These are phyloP conservation scores for Strix occidentalis DNA, from an alignment of 2,797 vertebrate genomes.

Conservation along the genomic window DNA sequence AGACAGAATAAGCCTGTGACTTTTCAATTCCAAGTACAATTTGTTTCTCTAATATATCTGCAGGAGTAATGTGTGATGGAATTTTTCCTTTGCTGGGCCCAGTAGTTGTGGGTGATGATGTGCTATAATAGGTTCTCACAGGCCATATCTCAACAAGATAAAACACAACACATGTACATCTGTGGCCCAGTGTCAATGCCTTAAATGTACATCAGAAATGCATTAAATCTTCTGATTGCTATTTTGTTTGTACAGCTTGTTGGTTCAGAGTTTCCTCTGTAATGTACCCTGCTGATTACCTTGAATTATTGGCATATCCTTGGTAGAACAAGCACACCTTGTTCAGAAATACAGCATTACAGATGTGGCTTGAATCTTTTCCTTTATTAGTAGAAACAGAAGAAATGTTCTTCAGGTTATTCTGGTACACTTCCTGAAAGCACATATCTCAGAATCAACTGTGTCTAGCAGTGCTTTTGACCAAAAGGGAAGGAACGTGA, in stretches of 20 bases:
- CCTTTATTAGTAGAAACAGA: slow-evolving; percentile 53
- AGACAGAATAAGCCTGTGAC: slow-evolving; percentile 97
- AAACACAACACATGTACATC: slow-evolving; percentile 98
- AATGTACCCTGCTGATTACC: slow-evolving; percentile 85
- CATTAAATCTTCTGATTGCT: slow-evolving; percentile 97
- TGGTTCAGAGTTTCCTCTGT: slow-evolving; percentile 86
- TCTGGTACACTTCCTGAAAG: neutral
- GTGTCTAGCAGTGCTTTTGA: neutral
- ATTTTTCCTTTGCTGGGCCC: slow-evolving; percentile 86
- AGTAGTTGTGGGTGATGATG: slow-evolving; percentile 84
- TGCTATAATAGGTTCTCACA: slow-evolving; percentile 97
- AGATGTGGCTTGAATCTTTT: slow-evolving; percentile 62
- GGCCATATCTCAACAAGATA: slow-evolving; percentile 97
- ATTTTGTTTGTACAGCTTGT: slow-evolving; percentile 92
- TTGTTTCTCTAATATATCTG: slow-evolving; percentile 99
- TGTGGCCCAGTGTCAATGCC: slow-evolving; percentile 93
- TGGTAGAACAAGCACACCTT: slow-evolving; percentile 82
- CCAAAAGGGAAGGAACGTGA: neutral
- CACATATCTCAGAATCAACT: neutral
- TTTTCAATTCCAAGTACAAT: slow-evolving; percentile 99
- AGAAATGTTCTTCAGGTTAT: slow-evolving; percentile 37
- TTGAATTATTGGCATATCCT: slow-evolving; percentile 87
- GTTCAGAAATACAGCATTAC: slow-evolving; percentile 75
- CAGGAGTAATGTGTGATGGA: slow-evolving; percentile 93
- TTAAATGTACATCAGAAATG: slow-evolving; percentile 99